phyloP scores from a whole-genome alignment of 2,113 vertebrate genomes.

The Rhabdomys dilectus region DNA sequence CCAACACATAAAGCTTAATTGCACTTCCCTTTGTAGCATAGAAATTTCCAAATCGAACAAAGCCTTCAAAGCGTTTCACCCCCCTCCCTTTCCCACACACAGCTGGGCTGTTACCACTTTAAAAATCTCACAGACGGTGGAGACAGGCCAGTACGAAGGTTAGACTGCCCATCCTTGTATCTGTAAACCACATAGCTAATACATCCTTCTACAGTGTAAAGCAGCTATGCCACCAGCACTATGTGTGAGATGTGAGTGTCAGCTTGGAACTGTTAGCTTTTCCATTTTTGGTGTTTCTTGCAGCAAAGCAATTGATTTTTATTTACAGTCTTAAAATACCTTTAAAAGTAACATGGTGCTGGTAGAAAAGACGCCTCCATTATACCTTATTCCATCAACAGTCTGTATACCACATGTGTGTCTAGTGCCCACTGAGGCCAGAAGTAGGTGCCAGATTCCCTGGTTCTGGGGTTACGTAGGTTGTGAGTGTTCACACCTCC shows the following conservation, averaged over 20 bases:
- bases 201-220: constrained; percentile 68
- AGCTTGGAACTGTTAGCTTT: constrained; percentile 72
- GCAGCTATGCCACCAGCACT: neutral
- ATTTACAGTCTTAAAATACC: constrained; percentile 68
- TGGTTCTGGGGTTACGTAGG: neutral
- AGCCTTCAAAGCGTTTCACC: neutral
- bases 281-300: constrained; percentile 79
- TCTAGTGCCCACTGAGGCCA: neutral
- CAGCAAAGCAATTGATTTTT: constrained; percentile 79
- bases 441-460: neutral
- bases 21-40: fast-evolving
- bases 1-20: neutral
- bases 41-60: neutral
- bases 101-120: too few species aligned
- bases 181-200: constrained; percentile 34
- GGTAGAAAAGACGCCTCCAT: neutral
- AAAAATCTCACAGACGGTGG: neutral
- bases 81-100: neutral
- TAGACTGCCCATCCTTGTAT: neutral
- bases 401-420: neutral
- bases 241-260: constrained; percentile 68
- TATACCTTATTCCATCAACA: neutral
- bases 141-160: neutral
- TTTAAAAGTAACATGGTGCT: constrained; percentile 72
- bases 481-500: too few species aligned